phyloP scores from a whole-genome alignment of 2,113 vertebrate genomes.

The Zonotrichia leucophrys region DNA sequence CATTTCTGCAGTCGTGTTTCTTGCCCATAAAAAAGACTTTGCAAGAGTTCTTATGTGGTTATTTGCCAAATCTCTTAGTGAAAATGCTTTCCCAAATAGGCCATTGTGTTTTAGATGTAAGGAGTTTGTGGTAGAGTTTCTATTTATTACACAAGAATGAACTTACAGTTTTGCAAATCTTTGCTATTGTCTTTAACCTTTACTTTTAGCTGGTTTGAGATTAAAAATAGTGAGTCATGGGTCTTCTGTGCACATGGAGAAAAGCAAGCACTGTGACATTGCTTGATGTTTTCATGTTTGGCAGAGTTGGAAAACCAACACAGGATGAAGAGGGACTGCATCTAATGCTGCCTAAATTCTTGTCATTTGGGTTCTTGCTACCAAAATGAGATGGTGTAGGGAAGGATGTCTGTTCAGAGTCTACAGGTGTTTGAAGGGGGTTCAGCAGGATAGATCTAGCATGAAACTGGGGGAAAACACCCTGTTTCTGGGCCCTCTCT shows the following conservation, averaged over 20 bases:
- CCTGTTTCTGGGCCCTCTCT: neutral
- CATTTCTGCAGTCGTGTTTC: neutral
- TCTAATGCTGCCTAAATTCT: neutral
- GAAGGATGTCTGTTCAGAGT: neutral
- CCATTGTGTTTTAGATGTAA: neutral
- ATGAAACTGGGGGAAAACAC: neutral
- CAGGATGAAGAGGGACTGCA: neutral
- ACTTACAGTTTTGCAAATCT: neutral
- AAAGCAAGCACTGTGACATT: neutral
- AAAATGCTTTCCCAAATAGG: neutral
- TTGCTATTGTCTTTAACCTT: neutral
- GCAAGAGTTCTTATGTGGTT: neutral
- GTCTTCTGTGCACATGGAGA: neutral
- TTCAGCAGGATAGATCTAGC: neutral
- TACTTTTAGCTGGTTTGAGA: neutral
- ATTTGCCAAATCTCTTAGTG: neutral
- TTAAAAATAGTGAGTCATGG: neutral
- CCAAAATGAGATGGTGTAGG: neutral
- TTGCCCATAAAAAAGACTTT: neutral
- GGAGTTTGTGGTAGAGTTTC: neutral
- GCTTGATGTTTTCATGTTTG: neutral
- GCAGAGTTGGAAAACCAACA: neutral
- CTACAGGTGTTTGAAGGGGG: neutral
- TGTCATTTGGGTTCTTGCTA: neutral
- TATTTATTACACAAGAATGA: neutral